Conservation (phyloP, 2,888 invertebrate species). For the Tromatobia lineatoria region DNA sequence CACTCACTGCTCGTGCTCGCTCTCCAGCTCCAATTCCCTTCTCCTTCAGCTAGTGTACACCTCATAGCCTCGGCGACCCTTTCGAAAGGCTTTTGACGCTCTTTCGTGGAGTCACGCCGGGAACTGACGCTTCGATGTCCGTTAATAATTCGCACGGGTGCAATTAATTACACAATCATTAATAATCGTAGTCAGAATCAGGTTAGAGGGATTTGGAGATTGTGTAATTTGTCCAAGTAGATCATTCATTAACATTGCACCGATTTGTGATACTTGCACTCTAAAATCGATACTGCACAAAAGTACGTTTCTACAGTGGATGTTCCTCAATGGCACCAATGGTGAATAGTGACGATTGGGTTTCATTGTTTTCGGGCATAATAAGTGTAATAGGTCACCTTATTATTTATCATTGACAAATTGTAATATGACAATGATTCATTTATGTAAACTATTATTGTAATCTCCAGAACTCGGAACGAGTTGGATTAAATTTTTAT, state of each 20-base stretch:
- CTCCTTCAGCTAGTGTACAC: slow-evolving; percentile 49
- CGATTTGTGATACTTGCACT: not conserved
- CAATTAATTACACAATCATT: slow-evolving; percentile 53
- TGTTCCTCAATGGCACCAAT: too few relatives aligned
- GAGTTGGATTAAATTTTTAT: too few relatives aligned
- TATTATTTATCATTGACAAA: too few relatives aligned
- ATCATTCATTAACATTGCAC: not conserved
- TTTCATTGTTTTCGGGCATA: too few relatives aligned
- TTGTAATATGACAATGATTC: too few relatives aligned
- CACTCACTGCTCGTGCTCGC: slow-evolving; percentile 67
- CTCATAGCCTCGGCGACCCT: slow-evolving; percentile 65
- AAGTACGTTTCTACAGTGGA: too few relatives aligned
- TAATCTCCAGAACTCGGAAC: too few relatives aligned
- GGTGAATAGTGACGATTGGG: too few relatives aligned
- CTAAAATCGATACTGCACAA: too few relatives aligned
- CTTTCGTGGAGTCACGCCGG: slow-evolving; percentile 56
- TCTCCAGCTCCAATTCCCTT: slow-evolving; percentile 4
- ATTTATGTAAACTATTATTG: too few relatives aligned
- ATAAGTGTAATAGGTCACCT: too few relatives aligned
- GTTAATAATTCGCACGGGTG: slow-evolving; percentile 38
- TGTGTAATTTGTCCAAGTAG: slow-evolving; percentile 13
- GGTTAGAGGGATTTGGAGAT: not conserved
- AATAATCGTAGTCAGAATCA: slow-evolving; percentile 52
- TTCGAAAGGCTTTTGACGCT: slow-evolving; percentile 35
- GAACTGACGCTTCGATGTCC: slow-evolving; percentile 22